A percentile compares a stretch with the other conserved stretches of the same genome.
phyloP scores from a whole-genome alignment of 2,113 vertebrate species.

The Burhinus oedicnemus region DNA sequence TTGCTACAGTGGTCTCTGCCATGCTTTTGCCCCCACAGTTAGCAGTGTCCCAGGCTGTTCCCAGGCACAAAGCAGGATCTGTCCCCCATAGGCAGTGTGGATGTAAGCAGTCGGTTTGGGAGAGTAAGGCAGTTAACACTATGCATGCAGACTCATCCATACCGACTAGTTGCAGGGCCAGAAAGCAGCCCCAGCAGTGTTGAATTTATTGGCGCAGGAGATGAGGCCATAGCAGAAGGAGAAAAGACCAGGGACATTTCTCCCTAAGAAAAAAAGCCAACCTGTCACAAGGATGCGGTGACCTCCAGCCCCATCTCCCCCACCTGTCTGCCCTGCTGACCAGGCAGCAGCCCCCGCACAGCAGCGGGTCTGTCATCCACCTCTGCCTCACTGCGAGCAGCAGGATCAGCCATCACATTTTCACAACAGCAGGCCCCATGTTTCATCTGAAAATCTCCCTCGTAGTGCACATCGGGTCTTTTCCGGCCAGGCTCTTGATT shows the following conservation, averaged over 20 bases:
- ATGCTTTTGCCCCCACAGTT: background rate
- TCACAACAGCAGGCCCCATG: background rate
- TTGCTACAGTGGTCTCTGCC: background rate
- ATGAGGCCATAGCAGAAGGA: background rate
- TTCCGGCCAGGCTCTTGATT: background rate
- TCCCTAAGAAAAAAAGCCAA: background rate
- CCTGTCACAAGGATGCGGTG: background rate
- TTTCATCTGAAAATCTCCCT: background rate
- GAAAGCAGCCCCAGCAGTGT: background rate
- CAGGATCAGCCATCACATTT: background rate
- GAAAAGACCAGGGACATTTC: background rate
- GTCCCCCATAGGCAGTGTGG: background rate
- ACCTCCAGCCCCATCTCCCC: background rate
- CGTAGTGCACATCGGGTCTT: background rate
- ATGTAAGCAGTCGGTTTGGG: background rate
- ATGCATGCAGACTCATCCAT: background rate
- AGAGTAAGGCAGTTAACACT: background rate
- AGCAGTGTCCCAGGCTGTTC: background rate
- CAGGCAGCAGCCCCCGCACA: background rate
- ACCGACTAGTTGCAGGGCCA: background rate
- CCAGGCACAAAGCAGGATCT: background rate
- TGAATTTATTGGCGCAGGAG: background rate
- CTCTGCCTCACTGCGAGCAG: background rate
- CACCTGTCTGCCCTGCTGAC: rapidly evolving
- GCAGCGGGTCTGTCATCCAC: background rate